Evolutionary conservation across 92 coral and sea anemone genomes (phyloP).

Genomic region (Galaxea fascicularis): DNA sequence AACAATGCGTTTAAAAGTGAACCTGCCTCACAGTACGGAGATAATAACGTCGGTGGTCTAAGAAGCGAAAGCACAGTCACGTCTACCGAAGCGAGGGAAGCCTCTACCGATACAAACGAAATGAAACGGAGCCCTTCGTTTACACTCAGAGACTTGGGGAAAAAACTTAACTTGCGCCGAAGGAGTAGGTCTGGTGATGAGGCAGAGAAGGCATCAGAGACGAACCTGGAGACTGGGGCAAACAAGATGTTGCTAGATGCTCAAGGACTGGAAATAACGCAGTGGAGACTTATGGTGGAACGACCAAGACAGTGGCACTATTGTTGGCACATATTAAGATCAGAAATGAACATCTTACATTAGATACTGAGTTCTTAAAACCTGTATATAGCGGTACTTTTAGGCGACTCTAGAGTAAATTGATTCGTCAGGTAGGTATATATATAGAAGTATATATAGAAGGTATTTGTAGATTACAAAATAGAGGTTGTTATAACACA

Average conservation of each 20-base stretch:
- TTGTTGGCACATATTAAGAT: slow-evolving; percentile 92
- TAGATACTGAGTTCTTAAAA: neutral
- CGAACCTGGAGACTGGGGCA: slow-evolving; percentile 53
- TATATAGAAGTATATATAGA: no score
- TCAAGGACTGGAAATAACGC: slow-evolving; percentile 77
- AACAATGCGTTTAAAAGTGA: neutral
- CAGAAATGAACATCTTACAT: slow-evolving; percentile 61
- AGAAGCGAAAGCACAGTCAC: neutral
- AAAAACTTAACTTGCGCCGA: slow-evolving; percentile 23
- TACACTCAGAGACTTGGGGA: slow-evolving; percentile 30
- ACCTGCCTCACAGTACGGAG: neutral
- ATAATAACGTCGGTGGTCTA: slow-evolving; percentile 4
- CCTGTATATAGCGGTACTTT: no score
- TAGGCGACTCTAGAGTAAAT: no score
- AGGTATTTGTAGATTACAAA: no score
- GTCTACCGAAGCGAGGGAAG: neutral
- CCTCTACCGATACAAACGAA: neutral
- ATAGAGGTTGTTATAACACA: no score
- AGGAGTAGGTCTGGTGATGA: slow-evolving; percentile 11
- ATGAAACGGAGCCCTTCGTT: slow-evolving; percentile 29
- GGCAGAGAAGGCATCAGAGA: slow-evolving; percentile 8
- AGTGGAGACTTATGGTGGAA: slow-evolving; percentile 89
- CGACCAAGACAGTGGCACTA: slow-evolving; percentile 95
- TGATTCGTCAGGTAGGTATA: no score
- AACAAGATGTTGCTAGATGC: slow-evolving; percentile 75